Base-by-base conservation (phyloP, 2,797 vertebrate species). In the Pseudomugil gertrudae region DNA sequence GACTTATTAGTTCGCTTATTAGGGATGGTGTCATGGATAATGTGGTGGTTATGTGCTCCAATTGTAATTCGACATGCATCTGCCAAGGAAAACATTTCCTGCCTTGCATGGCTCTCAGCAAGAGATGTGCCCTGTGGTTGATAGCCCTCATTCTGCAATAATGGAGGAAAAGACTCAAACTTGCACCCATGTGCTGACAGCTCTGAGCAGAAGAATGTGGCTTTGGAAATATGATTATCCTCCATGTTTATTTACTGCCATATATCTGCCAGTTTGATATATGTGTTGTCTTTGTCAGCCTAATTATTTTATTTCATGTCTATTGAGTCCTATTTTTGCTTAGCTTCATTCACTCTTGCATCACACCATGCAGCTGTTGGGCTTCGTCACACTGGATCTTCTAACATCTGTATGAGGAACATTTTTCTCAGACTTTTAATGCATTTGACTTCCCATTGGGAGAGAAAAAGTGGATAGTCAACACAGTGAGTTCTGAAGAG, bases 81-180 rank as follows among this genome's bases (percentile, higher is more conserved):
- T 90, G 92, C 92, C 89, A 91, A 90, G 86, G 80, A 88, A 92
- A 92, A 93, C 87, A 92, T 91, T 90, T 91, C 91, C 89, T 89
- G 86, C 79, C 90, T 90, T 88, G 81, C 84, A 78, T 55, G 77
- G 73, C 75, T 82, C 81, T 80, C 74, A 60, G 81, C 61, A 30
- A 74, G 86, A 72, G 78, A 81, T 57, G 43, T 85, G 87, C 78
- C 80, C 80, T 61, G 85, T 72, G 80, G 81, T 86, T 75, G 30
- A 32, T 79, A 75, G 83, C 79, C 72, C 74, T 78, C 84, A 63
- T 66, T 84, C 82, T 77, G 85, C 69, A 82, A 72, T 79, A 74
- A 84, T 79, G 84, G 80, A 79, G 53, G 81, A 88, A 86, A 72
- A 70, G 69, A 64, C 81, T 65, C 40, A 63, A 74, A 74, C 60